Percentiles rank a stretch among this genome's conserved stretches.
phyloP scores from a whole-genome alignment of 2,113 vertebrate genomes.

The Piprites chloris region DNA sequence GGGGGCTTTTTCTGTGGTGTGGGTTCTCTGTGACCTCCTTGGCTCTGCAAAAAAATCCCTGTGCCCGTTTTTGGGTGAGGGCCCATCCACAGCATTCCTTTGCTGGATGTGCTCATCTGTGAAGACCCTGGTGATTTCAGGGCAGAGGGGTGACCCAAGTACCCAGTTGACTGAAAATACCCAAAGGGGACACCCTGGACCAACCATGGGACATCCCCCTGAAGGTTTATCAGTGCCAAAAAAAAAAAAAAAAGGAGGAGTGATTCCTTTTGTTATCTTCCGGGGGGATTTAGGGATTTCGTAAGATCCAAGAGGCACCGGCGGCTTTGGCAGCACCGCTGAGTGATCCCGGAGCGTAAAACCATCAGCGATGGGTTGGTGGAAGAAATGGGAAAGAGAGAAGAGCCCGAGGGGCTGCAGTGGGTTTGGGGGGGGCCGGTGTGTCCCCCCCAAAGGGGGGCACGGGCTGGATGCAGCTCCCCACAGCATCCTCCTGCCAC shows the following conservation, averaged over 20 bases:
- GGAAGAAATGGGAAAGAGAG: accelerated
- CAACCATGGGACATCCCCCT: accelerated
- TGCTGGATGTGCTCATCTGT: accelerated
- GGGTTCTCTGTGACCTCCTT: neutral
- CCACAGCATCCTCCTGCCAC: neutral
- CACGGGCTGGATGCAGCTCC: neutral
- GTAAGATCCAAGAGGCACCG: accelerated
- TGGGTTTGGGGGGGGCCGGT: neutral
- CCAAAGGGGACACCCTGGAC: accelerated
- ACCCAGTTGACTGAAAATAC: neutral
- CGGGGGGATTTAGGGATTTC: neutral
- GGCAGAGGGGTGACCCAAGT: neutral
- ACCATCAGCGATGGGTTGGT: accelerated
- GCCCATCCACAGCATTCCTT: accelerated
- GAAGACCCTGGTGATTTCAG: accelerated
- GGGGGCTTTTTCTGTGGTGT: accelerated
- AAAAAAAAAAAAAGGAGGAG: accelerated
- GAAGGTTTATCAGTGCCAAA: neutral
- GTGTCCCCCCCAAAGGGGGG: neutral
- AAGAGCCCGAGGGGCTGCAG: neutral
- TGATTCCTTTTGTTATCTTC: accelerated
- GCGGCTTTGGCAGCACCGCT: accelerated
- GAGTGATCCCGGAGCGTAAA: accelerated
- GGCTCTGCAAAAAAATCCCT: neutral
- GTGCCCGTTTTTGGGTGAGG: neutral